These are phyloP conservation scores for Ferdinandea cuprea DNA, from an alignment of 2,888 invertebrate genomes.

Conservation along the genomic window DNA sequence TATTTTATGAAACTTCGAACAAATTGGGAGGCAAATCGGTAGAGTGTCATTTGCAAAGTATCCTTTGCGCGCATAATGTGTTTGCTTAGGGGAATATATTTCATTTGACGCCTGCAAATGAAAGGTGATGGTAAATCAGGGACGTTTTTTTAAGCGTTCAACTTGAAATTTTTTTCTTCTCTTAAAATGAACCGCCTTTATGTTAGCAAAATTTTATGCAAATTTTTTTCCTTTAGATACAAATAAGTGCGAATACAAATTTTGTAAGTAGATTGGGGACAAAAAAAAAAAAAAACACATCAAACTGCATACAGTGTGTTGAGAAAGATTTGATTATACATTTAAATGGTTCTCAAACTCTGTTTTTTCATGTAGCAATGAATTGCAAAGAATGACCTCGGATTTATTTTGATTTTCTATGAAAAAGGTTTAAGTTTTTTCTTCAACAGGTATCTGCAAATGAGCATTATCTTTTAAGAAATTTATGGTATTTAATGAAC, in stretches of 20 bases:
- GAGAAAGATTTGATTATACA: background rate
- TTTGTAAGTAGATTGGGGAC: slow-evolving; percentile 13
- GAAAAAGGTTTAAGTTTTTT: no score
- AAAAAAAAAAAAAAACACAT: background rate
- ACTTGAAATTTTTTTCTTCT: slow-evolving; percentile 38
- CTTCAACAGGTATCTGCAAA: no score
- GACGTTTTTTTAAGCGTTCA: slow-evolving; percentile 7
- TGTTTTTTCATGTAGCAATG: no score
- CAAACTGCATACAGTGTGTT: background rate
- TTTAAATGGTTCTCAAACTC: no score
- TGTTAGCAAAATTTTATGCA: slow-evolving; percentile 48
- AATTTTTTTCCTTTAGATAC: slow-evolving; percentile 40
- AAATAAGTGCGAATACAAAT: slow-evolving; percentile 37
- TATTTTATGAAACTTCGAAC: background rate
- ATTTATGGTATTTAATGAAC: no score
- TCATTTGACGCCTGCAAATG: slow-evolving; percentile 38
- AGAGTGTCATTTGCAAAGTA: slow-evolving; percentile 71
- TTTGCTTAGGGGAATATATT: slow-evolving; percentile 60
- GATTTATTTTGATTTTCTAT: no score
- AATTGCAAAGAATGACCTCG: background rate
- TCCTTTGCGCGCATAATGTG: slow-evolving; percentile 71
- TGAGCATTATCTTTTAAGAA: no score
- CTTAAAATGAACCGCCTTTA: slow-evolving; percentile 31
- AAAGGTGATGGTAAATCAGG: slow-evolving; percentile 25
- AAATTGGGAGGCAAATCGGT: slow-evolving; percentile 52